Evolutionary conservation across 1,140 invertebrate genomes (phyloP), one percentile per base, ranked within the genome.

Genomic region (Druon quercuslanigerum): DNA sequence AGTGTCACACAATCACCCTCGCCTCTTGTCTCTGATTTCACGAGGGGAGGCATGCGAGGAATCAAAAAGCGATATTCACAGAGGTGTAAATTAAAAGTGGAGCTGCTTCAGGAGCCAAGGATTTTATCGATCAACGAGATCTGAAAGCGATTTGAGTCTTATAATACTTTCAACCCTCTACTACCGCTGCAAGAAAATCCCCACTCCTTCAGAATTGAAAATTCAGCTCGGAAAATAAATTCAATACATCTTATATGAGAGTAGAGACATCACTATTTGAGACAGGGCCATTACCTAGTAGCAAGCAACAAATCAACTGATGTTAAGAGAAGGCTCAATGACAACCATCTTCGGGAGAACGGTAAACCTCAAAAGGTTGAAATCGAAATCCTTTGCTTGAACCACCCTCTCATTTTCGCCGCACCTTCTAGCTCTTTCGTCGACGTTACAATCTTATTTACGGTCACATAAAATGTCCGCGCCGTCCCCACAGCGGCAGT

Each of bases 371-470:
- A 66, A 66, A 66, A 66, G 33, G 25, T 40, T 66, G 33, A 66
- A 66, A 66, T 66, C 60, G 33, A 40, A 66, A 16, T 66, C 60
- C 57, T 33, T 33, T 25, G 20, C 57, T 66, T 25, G 60, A 66
- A 40, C 60, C 33, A 66, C 33, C 60, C 60, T 66, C 60, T 66
- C 40, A 46, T 46, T 71, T 72, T 83, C 79, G 74, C 72, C 73
- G n/a, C 60, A 76, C 75, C 76, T 78, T 72, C 73, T 54, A 54
- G 46, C 72, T 74, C 77, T 77, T 66, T 80, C 77, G 76, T 77
- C 80, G 78, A 82, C 80, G 60, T 66, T 33, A 71, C 66, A 25
- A 77, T 60, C 77, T 81, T 85, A 83, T 85, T 85, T 82, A 85
- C 76, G 79, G 79, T 81, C 82, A 73, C 79, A 79, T 84, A 80